These are phyloP conservation scores for Ceyx margarethae DNA, from an alignment of 2,113 vertebrate genomes.

Conservation along the genomic window DNA sequence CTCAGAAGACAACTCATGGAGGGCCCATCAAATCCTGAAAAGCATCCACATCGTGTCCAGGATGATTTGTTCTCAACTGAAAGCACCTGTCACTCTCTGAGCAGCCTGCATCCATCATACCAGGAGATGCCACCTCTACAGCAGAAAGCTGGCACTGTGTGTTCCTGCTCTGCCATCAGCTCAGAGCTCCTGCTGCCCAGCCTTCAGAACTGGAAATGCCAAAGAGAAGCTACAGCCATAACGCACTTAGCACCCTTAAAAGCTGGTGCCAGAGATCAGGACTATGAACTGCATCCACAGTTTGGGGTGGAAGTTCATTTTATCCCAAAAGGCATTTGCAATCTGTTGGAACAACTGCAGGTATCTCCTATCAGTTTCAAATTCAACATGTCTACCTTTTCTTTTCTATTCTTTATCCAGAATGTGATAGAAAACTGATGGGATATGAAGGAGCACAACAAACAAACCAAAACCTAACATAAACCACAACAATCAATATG, in stretches of 20 bases:
- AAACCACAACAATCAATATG: not conserved
- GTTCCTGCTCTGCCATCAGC: not conserved
- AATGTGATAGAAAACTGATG: not conserved
- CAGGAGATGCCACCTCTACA: not conserved
- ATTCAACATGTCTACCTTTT: not conserved
- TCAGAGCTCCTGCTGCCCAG: not conserved
- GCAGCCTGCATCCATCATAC: not conserved
- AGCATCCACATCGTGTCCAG: not conserved
- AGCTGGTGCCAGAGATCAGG: accelerated
- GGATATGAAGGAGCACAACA: not conserved
- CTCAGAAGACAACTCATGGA: not conserved
- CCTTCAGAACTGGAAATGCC: not conserved
- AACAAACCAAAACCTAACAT: not conserved
- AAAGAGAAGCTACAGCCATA: not conserved
- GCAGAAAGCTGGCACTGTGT: not conserved
- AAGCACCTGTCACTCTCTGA: not conserved
- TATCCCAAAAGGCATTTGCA: not conserved
- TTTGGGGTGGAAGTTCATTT: not conserved
- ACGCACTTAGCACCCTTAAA: not conserved
- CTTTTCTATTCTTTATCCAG: not conserved
- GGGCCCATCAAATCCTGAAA: not conserved
- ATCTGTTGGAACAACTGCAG: not conserved
- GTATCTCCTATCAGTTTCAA: not conserved
- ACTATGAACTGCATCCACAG: not conserved
- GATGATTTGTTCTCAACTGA: not conserved